Percentiles rank a stretch among this genome's conserved stretches.
These are phyloP conservation scores for Dolichopus griseipennis DNA, from an alignment of 2,888 invertebrate genomes.

Conservation along the genomic window DNA sequence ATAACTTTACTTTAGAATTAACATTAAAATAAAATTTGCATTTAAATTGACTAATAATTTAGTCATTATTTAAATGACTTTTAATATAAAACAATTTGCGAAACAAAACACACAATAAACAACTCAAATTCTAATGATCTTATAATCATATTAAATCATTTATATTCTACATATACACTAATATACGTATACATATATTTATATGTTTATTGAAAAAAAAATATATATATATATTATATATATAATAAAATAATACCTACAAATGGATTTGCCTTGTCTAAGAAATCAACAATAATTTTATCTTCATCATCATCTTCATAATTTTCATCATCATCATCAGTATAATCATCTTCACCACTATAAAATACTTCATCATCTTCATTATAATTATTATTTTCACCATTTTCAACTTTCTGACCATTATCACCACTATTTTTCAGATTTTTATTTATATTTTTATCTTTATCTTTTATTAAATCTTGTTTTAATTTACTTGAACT, in stretches of 20 bases:
- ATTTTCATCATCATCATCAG: constrained; percentile 22
- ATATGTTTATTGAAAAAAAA: too few relatives aligned
- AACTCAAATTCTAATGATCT: too few relatives aligned
- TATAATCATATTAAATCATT: too few relatives aligned
- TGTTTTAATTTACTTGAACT: constrained; percentile 8
- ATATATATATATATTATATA: too few relatives aligned
- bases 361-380: constrained; percentile 15
- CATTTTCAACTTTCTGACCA: neutral
- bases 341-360: constrained; percentile 17
- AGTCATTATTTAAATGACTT: too few relatives aligned
- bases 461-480: constrained; percentile 15
- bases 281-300: constrained; percentile 34
- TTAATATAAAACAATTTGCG: too few relatives aligned
- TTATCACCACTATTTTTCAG: neutral
- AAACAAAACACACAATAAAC: too few relatives aligned
- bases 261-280: constrained; percentile 37
- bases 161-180: constrained; percentile 2
- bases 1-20: too few relatives aligned
- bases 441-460: constrained; percentile 14
- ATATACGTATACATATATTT: too few relatives aligned
- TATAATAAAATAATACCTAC: constrained; percentile 27
- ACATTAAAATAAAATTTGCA: too few relatives aligned
- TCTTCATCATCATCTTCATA: constrained; percentile 27
- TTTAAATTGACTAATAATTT: too few relatives aligned
- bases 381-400: constrained; percentile 9